Evolutionary conservation across 1,140 invertebrate species (phyloP), one percentile per base, ranked within the genome.

Genomic region (Yoshiicerus persimilis): DNA sequence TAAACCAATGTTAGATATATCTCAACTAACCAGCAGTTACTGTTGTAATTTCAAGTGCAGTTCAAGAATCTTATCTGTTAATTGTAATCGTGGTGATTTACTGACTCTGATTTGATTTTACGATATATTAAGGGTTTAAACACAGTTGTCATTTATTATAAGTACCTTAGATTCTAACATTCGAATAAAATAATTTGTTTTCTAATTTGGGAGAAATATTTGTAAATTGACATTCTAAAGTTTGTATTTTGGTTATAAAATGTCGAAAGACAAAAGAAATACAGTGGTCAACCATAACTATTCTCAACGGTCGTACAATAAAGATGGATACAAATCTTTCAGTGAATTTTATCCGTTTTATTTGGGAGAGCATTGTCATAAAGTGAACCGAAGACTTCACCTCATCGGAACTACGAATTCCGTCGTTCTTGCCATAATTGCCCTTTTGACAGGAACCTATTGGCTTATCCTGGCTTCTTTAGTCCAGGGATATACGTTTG

Each of bases 291-390:
- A 91, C 64, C 90, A 89, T 30, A 89, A 91, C 70, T 90, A 90
- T 39, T 88, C 87, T 0, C 75, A 32, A 30, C 41, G 86, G n/a
- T 36, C 87, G 0, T 90, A 91, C 86, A 87, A 89, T 16, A 36
- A 36, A 30, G 23, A 88, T 0, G 90, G 90, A 3, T 91, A 90
- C 88, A 86, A 88, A 20, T 70, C 70, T 9, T 91, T 91, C 77
- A 39, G 56, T 16, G 89, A 90, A 25, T 91, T 91, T 47, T 91
- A 91, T 47, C 89, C 90, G 1, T 90, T 88, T 75, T 91, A 91
- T 47, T 75, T 91, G 13, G 90, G 90, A 11, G 90, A 91, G 83
- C 90, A 91, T 87, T 84, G 87, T 41, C 64, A 90, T 66, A 34
- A 27, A 87, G 84, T 66, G 4, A 90, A 89, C 80, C 47, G 90